These are phyloP conservation scores for Euspilapteryx auroguttella DNA, from an alignment of 2,888 invertebrate species.

Conservation along the genomic window DNA sequence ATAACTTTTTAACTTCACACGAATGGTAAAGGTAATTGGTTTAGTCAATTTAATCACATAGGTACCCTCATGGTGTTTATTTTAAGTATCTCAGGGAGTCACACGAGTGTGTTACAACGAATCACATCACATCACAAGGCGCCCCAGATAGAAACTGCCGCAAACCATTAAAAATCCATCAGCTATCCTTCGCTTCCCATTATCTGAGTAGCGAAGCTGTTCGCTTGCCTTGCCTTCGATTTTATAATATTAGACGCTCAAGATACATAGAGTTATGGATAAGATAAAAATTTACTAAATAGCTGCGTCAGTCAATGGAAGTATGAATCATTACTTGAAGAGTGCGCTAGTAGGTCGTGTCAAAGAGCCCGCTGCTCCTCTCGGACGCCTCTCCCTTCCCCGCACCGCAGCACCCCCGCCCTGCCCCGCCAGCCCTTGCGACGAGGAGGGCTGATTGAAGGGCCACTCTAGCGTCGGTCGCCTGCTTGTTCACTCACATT, in stretches of 20 bases:
- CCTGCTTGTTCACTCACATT: constrained; percentile 56
- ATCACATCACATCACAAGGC: too few relatives aligned
- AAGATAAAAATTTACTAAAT: too few relatives aligned
- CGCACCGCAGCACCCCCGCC: constrained; percentile 21
- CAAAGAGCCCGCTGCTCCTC: constrained; percentile 43
- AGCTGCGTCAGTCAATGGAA: constrained; percentile 57
- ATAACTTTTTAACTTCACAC: too few relatives aligned
- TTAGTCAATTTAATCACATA: too few relatives aligned
- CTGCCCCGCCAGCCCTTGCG: constrained; percentile 19
- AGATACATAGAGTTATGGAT: too few relatives aligned
- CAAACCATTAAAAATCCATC: background rate
- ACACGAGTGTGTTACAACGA: too few relatives aligned
- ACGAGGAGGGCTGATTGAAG: constrained; percentile 49
- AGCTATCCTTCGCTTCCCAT: background rate
- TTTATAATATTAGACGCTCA: constrained; percentile 37
- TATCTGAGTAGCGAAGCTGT: constrained; percentile 8
- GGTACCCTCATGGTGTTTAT: too few relatives aligned
- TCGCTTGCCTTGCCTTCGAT: constrained; percentile 31
- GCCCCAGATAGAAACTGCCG: too few relatives aligned
- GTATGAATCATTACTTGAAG: constrained; percentile 62
- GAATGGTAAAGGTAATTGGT: too few relatives aligned
- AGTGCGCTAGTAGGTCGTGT: constrained; percentile 58
- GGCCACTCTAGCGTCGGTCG: constrained; percentile 57
- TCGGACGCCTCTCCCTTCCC: constrained; percentile 13
- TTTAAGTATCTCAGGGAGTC: too few relatives aligned